Evolutionary conservation across 2,113 vertebrate species (phyloP), one percentile per base, ranked within the genome.

Genomic region (Paracanthobrama guichenoti): DNA sequence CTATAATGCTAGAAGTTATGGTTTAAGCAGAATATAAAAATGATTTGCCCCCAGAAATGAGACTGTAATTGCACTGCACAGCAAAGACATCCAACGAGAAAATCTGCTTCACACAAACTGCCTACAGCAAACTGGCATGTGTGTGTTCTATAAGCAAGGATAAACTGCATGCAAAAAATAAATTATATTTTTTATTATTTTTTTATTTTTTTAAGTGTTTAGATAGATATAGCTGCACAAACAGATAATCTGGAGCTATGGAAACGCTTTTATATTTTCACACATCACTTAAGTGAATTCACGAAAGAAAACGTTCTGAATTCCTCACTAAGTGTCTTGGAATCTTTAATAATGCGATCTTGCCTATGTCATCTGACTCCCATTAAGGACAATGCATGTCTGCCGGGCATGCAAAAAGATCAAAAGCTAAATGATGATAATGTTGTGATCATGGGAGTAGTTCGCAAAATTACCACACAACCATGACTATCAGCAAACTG

Each of bases 291-390:
- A 12, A 22, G 31, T 11, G 18, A 26, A 53, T 11, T 24, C 2
- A 62, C 28, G 20, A 55, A 57, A 22, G 26, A 71, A 59, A 79
- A 82, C 53, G 66, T 79, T 60, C 18, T 3, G 24, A 88, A 88
- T 85, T 62, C 84, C 84, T 84, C 13, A 18, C 22, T 24, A 57
- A 83, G 42, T 64, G 48, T 66, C 59, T 72, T 53, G 72, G 55
- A 42, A 57, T 83, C 76, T 42, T 55, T 71, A 71, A 71, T 64
- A 60, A 48, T 59, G 81, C 42, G 78, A 75, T 75, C 82, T 57
- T 71, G 42, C 28, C 48, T 46, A 28, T 83, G 83, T 87, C 88
- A 87, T 87, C 88, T 87, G 85, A 79, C 85, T 88, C 75, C 84
- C 84, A 86, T 87, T 87, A 89, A 59, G 57, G 81, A 85, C 84